These are phyloP conservation scores for Lapara coniferarum DNA, from an alignment of 2,888 invertebrate species.

Conservation along the genomic window DNA sequence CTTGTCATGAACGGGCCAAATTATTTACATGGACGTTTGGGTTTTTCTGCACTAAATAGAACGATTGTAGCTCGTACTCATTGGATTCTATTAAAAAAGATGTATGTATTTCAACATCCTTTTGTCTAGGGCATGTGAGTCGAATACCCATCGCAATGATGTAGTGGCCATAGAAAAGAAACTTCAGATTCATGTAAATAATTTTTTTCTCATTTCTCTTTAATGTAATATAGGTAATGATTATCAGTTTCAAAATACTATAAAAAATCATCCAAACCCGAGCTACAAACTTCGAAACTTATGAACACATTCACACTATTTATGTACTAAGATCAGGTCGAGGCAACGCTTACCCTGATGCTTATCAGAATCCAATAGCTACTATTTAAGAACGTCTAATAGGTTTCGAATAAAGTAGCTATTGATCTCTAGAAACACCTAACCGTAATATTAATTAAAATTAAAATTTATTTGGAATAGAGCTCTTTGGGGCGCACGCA, in stretches of 20 bases:
- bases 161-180: background rate
- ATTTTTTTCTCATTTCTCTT: no score
- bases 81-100: background rate
- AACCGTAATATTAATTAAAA: slow-evolving; percentile 19
- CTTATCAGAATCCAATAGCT: slow-evolving; percentile 20
- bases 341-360: background rate
- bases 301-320: background rate
- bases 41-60: no score
- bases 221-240: no score
- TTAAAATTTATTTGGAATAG: slow-evolving; percentile 21
- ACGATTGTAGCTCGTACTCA: no score
- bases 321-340: slow-evolving; percentile 24
- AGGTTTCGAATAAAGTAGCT: background rate
- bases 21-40: no score
- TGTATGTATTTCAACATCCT: background rate
- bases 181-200: no score
- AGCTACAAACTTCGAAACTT: slow-evolving; percentile 1
- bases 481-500: slow-evolving; percentile 19
- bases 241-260: background rate
- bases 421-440: slow-evolving; percentile 1
- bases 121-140: background rate
- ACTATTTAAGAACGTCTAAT: background rate
- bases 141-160: background rate
- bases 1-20: no score
- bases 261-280: background rate